Base-by-base conservation (phyloP, 2,797 vertebrate species). In the Myiothlypis chrysogaster region DNA sequence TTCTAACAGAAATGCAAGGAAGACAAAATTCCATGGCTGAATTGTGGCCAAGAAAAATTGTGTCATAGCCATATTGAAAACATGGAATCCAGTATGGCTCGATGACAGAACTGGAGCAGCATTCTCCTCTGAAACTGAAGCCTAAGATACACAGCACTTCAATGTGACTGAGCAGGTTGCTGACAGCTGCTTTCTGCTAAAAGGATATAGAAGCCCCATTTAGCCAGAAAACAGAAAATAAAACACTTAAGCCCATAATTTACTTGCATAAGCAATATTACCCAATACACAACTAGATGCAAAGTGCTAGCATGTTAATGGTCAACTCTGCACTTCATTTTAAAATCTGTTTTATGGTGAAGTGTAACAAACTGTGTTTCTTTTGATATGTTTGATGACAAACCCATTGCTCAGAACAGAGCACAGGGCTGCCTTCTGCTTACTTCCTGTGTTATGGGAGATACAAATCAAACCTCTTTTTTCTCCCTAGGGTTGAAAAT, bases 21-120 rank as follows among this genome's bases (percentile, higher is more conserved):
- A 94, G 94, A 96, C 95, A 97, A 96, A 94, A 95, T 91, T 94
- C 78, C 90, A 95, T 66, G 83, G 92, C 93, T 97, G 81, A 92
- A 91, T 21, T 70, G 89, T 55, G 78, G 94, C 86, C 89, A 93
- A 81, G 77, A 91, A 87, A 77, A 93, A 83, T 34, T 56, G 41
- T 83, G 88, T 95, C 96, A 89, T 41, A 82, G 20, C 89, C 96
- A 87, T 72, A 91, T 12, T 80, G 75, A 90, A 92, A 94, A 89
- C 2, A 21, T 75, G 72, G 90, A 75, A 65, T 65, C 90, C 65
- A 77, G 60, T 70, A 75, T 17, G 34, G 87, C 69, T 84, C 5
- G 2, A 35, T 50, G 96, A 91, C 83, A 88, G 72, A 93, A 83
- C 2, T 63, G 73, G 92, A 95, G 78, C 53, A 79, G 78, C 35